Conservation (phyloP, 2,888 invertebrate genomes). For the Leptodirus hochenwartii region DNA sequence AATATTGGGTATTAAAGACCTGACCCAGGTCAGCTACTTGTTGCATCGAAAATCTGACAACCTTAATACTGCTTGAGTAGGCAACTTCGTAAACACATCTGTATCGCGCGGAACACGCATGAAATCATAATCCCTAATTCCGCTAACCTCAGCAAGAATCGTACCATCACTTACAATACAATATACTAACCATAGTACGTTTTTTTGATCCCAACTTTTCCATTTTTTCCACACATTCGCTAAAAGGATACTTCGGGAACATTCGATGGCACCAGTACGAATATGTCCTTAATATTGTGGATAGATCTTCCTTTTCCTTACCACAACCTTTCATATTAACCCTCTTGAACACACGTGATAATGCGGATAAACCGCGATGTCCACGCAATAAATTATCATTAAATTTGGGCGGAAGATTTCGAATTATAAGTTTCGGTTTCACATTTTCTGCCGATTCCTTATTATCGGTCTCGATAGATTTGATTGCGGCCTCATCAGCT, state of each 20-base stretch:
- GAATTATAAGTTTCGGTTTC: conserved; percentile 35
- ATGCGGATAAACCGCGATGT: conserved; percentile 59
- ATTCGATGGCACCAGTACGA: conserved; percentile 91
- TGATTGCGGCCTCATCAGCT: conserved; percentile 3
- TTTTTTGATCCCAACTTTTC: conserved; percentile 73
- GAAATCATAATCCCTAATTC: no score
- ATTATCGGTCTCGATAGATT: no score
- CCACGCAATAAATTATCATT: conserved; percentile 56
- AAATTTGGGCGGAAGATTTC: conserved; percentile 47
- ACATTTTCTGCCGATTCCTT: conserved; percentile 28
- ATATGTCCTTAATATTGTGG: conserved; percentile 57
- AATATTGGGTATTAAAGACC: no score
- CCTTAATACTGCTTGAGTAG: no score
- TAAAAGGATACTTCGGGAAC: conserved; percentile 77
- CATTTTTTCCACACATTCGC: conserved; percentile 59
- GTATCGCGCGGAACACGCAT: no score
- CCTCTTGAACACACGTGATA: conserved; percentile 62
- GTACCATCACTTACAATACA: no score
- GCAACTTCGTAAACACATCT: no score
- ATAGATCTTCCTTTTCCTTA: conserved; percentile 66
- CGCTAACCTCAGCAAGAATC: no score
- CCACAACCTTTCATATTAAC: conserved; percentile 71
- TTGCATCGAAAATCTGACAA: no score
- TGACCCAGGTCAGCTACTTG: no score
- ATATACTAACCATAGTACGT: conserved; percentile 44